These are phyloP conservation scores for Ctenopoma multispine DNA, from an alignment of 2,797 vertebrate genomes.

Conservation along the genomic window DNA sequence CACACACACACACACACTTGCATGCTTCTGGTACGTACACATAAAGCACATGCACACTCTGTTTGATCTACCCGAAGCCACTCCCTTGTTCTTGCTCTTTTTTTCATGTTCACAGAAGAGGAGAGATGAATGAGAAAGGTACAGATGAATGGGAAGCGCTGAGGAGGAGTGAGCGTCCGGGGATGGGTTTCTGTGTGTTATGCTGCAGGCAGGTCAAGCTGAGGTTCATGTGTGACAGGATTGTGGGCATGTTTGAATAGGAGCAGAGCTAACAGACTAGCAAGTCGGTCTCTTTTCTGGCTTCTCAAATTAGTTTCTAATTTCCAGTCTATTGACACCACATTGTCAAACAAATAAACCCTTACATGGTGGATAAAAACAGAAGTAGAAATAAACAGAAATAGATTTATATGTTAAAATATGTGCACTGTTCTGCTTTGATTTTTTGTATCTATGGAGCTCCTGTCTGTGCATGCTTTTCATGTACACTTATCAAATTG, in stretches of 20 bases:
- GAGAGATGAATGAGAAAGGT: slow-evolving; percentile 72
- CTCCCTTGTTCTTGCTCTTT: slow-evolving; percentile 65
- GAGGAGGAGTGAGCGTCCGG: slow-evolving; percentile 57
- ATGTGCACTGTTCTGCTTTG: background rate
- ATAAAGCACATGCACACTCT: slow-evolving; percentile 36
- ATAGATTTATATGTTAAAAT: no score
- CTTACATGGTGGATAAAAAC: background rate
- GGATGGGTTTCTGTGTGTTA: slow-evolving; percentile 54
- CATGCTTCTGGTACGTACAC: slow-evolving; percentile 45
- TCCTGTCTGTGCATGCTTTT: background rate
- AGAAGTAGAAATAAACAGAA: no score
- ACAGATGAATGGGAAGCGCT: slow-evolving; percentile 58
- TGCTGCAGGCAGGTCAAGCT: slow-evolving; percentile 59
- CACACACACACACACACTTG: slow-evolving; percentile 63
- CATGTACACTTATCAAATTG: background rate
- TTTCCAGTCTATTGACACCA: background rate
- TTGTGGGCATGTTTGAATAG: slow-evolving; percentile 38
- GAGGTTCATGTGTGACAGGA: slow-evolving; percentile 33
- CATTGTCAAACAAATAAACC: background rate
- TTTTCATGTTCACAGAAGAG: slow-evolving; percentile 57
- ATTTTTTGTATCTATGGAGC: background rate
- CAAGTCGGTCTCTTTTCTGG: background rate
- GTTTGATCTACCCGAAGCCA: slow-evolving; percentile 86
- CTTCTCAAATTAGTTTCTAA: background rate
- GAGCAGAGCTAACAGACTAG: slow-evolving; percentile 2